A percentile compares a stretch with the other conserved stretches of the same genome.
Evolutionary conservation across 2,888 invertebrate species (phyloP).

Genomic region (Agrotis exclamationis): DNA sequence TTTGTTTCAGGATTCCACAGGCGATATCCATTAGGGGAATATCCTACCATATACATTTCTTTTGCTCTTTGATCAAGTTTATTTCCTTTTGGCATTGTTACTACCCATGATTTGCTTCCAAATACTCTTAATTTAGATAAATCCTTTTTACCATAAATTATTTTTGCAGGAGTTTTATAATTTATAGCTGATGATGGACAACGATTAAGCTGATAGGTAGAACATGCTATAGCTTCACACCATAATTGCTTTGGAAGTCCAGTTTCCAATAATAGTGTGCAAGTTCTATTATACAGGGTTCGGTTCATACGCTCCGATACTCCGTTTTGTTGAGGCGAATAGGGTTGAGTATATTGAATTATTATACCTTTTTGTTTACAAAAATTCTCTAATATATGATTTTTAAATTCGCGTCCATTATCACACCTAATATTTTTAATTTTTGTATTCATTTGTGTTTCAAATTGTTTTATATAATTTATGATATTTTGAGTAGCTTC

Average conservation of each 20-base stretch:
- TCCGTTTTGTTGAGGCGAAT: constrained; percentile 2
- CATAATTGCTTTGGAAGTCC: constrained; percentile 5
- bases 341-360: too few relatives aligned
- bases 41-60: constrained; percentile 10
- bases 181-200: constrained; percentile 13
- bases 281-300: constrained; percentile 3
- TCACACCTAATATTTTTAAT: constrained; percentile 3
- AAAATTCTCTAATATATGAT: constrained; percentile 9
- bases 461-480: constrained; percentile 3
- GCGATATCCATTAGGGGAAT: constrained; percentile 13
- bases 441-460: background rate
- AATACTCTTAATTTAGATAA: constrained; percentile 5
- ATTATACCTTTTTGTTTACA: constrained; percentile 5
- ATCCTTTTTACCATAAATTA: constrained; percentile 6
- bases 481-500: constrained; percentile 1
- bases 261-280: constrained; percentile 12
- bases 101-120: constrained; percentile 10
- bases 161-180: constrained; percentile 8
- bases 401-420: constrained; percentile 10
- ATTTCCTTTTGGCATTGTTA: constrained; percentile 8
- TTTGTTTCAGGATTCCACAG: constrained; percentile 12
- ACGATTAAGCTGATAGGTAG: constrained; percentile 11
- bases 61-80: constrained; percentile 11
- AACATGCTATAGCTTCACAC: constrained; percentile 8
- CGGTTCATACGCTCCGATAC: constrained; percentile 5